Base-by-base conservation (phyloP, 2,113 vertebrate species). In the Cottus gobio region DNA sequence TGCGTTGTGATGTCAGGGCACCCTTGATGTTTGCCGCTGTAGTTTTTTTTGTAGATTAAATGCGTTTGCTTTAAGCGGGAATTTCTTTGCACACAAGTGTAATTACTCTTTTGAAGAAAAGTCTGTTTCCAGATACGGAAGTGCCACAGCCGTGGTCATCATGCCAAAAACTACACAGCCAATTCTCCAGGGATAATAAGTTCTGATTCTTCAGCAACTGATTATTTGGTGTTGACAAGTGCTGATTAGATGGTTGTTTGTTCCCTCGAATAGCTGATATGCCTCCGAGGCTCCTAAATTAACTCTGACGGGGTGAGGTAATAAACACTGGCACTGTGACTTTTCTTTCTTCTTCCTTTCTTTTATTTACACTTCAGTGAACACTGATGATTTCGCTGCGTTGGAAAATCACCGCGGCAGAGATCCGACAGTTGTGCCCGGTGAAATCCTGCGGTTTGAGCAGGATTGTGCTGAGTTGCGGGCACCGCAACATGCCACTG, bases 161-260 rank as follows among this genome's bases (percentile, higher is more conserved):
- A 1, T 20, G 52, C 68, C 75, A 44, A 36, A 15, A 62, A 56
- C 50, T 28, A 48, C 71, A 66, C 28, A 31, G 20, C 20, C 30
- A 68, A 58, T 63, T 24, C 64, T 48, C 46, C 37, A 12, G 52
- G 15, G 37, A 67, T 57, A 42, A 71, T 9, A 31, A 58, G 15
- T 70, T 61, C 30, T 4, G 75, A 72, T 64, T 52, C 46, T 65
- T 9, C 5, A 31, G 72, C 15, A 10, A 34, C 12, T 62, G 63
- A 80, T 74, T 66, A 77, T 79, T 57, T 69, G 62, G 3, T 69
- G 34, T 56, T 64, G 48, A 64, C 68, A 64, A 71, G 46, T 66
- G 57, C 50, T 74, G 78, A 82, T 86, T 67, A 77, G 64, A 56
- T 52, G 15, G 2, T 58, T 75, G 61, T 80, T 84, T 76, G 62